phyloP scores from a whole-genome alignment of 2,888 invertebrate species.

The Sminthurinus aureus region DNA sequence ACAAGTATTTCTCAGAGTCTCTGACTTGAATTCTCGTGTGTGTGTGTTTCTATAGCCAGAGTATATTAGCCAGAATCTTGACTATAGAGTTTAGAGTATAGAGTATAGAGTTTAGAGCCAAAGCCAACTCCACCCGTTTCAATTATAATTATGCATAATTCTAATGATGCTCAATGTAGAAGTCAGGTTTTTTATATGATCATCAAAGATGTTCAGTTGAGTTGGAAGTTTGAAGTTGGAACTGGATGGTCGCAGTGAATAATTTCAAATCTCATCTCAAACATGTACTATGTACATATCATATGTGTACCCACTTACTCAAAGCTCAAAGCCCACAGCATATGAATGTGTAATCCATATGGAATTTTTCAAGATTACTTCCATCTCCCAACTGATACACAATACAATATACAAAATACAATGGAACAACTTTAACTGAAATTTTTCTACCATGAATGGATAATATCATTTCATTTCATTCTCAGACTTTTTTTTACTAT shows the following conservation, averaged over 20 bases:
- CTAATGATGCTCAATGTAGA: slow-evolving; percentile 46
- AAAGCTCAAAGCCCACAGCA: too few species aligned
- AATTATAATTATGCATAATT: slow-evolving; percentile 57
- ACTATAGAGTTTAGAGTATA: slow-evolving; percentile 34
- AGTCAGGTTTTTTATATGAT: slow-evolving; percentile 44
- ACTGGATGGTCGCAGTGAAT: slow-evolving; percentile 17
- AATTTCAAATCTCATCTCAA: slow-evolving; percentile 1
- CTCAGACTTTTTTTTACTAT: too few species aligned
- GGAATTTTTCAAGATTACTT: not conserved
- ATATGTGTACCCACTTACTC: too few species aligned
- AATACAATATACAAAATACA: not conserved
- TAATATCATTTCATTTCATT: not conserved
- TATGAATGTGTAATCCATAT: too few species aligned
- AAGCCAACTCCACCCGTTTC: slow-evolving; percentile 59
- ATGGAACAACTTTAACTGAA: not conserved
- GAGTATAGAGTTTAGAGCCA: too few species aligned
- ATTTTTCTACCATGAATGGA: not conserved
- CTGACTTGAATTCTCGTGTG: too few species aligned
- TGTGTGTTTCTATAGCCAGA: too few species aligned
- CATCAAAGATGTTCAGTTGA: slow-evolving; percentile 42
- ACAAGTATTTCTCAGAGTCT: slow-evolving; percentile 47
- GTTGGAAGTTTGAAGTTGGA: slow-evolving; percentile 30
- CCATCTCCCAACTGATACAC: too few species aligned
- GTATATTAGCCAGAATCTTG: too few species aligned
- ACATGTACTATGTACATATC: not conserved